phyloP scores from a whole-genome alignment of 2,797 vertebrate species.

The Sebastes hubbsi region DNA sequence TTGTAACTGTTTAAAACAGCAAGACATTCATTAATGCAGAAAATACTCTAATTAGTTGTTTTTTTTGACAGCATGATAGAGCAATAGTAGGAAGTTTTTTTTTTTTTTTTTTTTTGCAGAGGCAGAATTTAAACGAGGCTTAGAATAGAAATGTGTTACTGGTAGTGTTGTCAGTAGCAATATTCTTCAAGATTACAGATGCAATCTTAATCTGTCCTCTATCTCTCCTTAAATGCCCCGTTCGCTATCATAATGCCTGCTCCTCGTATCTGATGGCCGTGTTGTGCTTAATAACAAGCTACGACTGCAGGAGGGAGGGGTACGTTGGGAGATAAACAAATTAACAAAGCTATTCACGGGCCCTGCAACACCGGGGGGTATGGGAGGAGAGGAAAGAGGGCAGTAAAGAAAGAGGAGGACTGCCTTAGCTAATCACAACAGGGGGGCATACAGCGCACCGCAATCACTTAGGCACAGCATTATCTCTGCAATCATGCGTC shows the following conservation, averaged over 20 bases:
- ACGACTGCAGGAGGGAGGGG: conserved; percentile 64
- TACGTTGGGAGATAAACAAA: conserved; percentile 78
- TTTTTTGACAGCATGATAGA: conserved; percentile 22
- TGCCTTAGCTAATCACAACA: conserved; percentile 72
- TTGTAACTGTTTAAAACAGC: conserved; percentile 59
- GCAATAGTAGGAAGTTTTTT: conserved; percentile 24
- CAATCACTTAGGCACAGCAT: conserved; percentile 68
- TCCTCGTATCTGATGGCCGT: conserved; percentile 78
- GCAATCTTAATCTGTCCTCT: conserved; percentile 80
- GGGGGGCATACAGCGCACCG: conserved; percentile 49
- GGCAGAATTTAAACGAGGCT: conserved; percentile 41
- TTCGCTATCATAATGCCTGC: conserved; percentile 69
- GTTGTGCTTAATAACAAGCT: conserved; percentile 79
- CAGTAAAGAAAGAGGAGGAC: conserved; percentile 59
- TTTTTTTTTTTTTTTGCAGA: not conserved
- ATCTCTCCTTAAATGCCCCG: conserved; percentile 78
- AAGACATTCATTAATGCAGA: conserved; percentile 47
- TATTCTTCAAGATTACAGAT: conserved; percentile 76
- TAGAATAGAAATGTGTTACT: conserved; percentile 49
- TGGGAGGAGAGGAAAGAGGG: conserved; percentile 61
- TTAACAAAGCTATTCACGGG: conserved; percentile 79
- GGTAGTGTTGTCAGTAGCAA: conserved; percentile 55
- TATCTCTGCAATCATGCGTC: conserved; percentile 73
- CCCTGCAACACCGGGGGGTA: conserved; percentile 65
- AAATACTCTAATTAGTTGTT: conserved; percentile 51